phyloP scores from a whole-genome alignment of 2,113 vertebrate species.

The human region GRCh38 chr7:70241001-70241500 shows the following conservation, averaged over 20 bases:
- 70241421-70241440: slow-evolving; percentile 66
- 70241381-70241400: slow-evolving; percentile 68
- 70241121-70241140: neutral
- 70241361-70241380: slow-evolving; percentile 16
- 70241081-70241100: neutral
- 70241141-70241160: neutral
- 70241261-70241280: neutral
- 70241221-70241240: neutral
- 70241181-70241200: neutral
- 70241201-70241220: neutral
- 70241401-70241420: slow-evolving; percentile 58
- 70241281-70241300: neutral
- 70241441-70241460: slow-evolving; percentile 77
- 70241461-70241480: slow-evolving; percentile 81
- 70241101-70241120: neutral
- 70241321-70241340: neutral
- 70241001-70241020: neutral
- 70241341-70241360: slow-evolving; percentile 53
- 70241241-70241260: neutral
- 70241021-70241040: neutral
- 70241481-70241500: slow-evolving; percentile 79
- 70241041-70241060: neutral
- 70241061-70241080: neutral
- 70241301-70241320: neutral
- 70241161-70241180: neutral